Evolutionary conservation across 2,888 invertebrate species (phyloP), one percentile per base, ranked within the genome.

Genomic region (Unio pictorum): DNA sequence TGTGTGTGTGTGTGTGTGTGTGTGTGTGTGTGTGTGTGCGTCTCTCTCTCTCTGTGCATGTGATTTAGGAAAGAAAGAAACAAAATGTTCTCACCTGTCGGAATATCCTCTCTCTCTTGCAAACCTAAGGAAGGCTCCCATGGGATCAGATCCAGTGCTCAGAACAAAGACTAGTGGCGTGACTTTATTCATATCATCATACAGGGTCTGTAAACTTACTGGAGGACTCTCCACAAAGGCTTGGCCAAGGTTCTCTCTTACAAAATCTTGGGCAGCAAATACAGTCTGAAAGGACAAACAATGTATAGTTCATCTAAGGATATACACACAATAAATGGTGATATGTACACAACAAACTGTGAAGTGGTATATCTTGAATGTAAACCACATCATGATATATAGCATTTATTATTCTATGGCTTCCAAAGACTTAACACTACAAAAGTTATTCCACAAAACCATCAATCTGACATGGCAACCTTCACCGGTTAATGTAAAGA

Each of bases 151-250:
- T 0, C 97, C 97, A 0, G 95, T 94, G 79, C 95, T 96, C 69
- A 97, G 91, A 0, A 97, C 94, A 88, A 97, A 97, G 61, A 97
- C 93, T 1, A 97, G 90, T 0, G 97, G 96, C 1, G 94, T 95
- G 0, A 86, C 78, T 68, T 88, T 89, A 71, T 79, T 85, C 88
- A 90, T 91, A 78, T 90, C 88, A 56, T 86, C 83, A 73, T 88
- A 91, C 93, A 91, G 75, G 4, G 88, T 87, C 55, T 84, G 80
- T 62, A 91, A 91, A 68, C 94, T 93, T 5, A 94, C 93, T 54
- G 94, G 93, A 0, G 95, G 95, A 74, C 94, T 95, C 89, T 96
- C 96, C 7, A 96, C 94, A 87, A 96, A 97, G 65, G 93, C 91
- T 66, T 93, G 90, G 0, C 97, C 96, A 26, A 96, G 92, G 80